Percentiles rank a stretch among this genome's conserved stretches.
Conservation (phyloP, 2,888 invertebrate genomes). For the Amiota communis region DNA sequence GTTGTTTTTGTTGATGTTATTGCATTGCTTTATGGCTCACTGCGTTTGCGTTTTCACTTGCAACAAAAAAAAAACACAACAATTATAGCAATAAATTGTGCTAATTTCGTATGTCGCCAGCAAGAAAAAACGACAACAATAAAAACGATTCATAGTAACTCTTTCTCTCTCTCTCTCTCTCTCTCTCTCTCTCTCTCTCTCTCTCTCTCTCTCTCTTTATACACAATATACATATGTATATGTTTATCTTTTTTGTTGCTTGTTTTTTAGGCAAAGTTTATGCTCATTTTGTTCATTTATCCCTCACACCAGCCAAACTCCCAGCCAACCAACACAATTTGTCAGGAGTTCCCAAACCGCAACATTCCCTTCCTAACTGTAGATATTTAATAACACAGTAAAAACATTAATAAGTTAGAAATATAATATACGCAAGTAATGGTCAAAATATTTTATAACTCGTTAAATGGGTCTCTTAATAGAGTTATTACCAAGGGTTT, state of each 20-base stretch:
- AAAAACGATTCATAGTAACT: slow-evolving; percentile 19
- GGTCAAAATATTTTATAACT: no score
- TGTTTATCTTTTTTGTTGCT: not conserved
- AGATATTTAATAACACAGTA: no score
- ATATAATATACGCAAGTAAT: no score
- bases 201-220: slow-evolving; percentile 26
- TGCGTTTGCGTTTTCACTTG: slow-evolving; percentile 45
- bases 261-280: no score
- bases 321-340: no score
- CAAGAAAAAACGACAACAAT: not conserved
- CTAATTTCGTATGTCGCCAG: slow-evolving; percentile 19
- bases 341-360: no score
- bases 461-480: no score
- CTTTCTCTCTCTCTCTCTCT: slow-evolving; percentile 34
- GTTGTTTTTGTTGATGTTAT: not conserved
- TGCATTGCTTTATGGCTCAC: slow-evolving; percentile 35
- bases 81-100: slow-evolving; percentile 21
- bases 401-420: no score
- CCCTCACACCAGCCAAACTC: no score
- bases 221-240: slow-evolving; percentile 11
- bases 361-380: no score
- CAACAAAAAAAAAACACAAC: slow-evolving; percentile 17
- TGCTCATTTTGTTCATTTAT: no score
- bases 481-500: no score
- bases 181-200: slow-evolving; percentile 38